Evolutionary conservation across 2,797 vertebrate species (phyloP).

Genomic region (Enteromius trimaculatus): DNA sequence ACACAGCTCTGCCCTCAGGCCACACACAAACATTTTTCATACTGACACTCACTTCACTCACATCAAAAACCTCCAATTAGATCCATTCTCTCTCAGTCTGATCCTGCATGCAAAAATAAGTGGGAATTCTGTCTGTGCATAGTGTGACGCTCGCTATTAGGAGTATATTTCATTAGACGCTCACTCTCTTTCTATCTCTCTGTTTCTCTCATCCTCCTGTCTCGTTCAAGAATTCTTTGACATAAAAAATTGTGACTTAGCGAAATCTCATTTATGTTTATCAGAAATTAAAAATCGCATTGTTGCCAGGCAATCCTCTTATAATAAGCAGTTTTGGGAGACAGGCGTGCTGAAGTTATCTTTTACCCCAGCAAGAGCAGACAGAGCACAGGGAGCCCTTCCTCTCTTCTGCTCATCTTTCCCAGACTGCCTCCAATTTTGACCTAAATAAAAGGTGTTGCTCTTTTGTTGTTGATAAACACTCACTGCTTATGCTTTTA

Average conservation of each 20-base stretch:
- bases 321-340: constrained; percentile 80
- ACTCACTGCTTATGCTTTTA: constrained; percentile 20
- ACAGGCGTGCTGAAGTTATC: constrained; percentile 75
- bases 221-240: constrained; percentile 71
- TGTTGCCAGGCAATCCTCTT: constrained; percentile 82
- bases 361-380: constrained; percentile 66
- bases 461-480: constrained; percentile 65
- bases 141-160: constrained; percentile 27
- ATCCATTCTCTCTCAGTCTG: constrained; percentile 37
- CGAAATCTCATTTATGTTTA: constrained; percentile 80
- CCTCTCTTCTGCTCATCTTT: constrained; percentile 58
- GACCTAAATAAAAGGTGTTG: constrained; percentile 78
- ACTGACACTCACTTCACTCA: constrained; percentile 44
- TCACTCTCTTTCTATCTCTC: not conserved
- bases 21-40: constrained; percentile 44
- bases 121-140: constrained; percentile 17
- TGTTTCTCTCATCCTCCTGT: constrained; percentile 45
- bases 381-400: constrained; percentile 58
- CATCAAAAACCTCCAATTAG: constrained; percentile 55
- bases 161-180: constrained; percentile 27
- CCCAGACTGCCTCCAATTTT: constrained; percentile 70
- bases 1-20: constrained; percentile 50
- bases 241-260: constrained; percentile 72
- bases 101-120: constrained; percentile 43
- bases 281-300: constrained; percentile 80